These are phyloP conservation scores for Orius laevigatus DNA, from an alignment of 1,140 invertebrate genomes.

Conservation along the genomic window DNA sequence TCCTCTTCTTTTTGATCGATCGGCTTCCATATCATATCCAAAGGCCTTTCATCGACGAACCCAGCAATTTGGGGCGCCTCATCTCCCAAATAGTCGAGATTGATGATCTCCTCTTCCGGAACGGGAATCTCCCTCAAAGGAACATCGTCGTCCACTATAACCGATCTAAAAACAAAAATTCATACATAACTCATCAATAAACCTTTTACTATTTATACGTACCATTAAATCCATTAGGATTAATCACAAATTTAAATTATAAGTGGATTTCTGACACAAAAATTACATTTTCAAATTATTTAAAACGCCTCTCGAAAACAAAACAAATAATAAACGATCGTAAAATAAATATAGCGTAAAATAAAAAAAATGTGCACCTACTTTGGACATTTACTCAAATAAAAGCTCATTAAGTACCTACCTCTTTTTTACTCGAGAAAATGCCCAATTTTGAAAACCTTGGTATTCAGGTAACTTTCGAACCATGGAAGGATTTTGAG, in stretches of 20 bases:
- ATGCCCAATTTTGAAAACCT: no score
- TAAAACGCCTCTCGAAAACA: no score
- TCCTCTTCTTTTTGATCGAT: slow-evolving; percentile 30
- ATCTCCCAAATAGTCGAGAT: slow-evolving; percentile 51
- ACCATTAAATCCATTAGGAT: no score
- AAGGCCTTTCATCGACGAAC: slow-evolving; percentile 70
- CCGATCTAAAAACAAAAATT: slow-evolving; percentile 43
- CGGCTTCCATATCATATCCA: slow-evolving; percentile 56
- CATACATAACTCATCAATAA: background rate
- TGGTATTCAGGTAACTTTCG: no score
- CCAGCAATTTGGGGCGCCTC: slow-evolving; percentile 82
- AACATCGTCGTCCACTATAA: slow-evolving; percentile 80
- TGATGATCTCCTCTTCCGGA: slow-evolving; percentile 46
- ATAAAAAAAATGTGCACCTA: no score
- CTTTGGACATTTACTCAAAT: no score
- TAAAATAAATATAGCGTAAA: slow-evolving; percentile 6
- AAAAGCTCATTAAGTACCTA: no score
- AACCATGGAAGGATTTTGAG: no score
- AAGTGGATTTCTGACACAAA: slow-evolving; percentile 26
- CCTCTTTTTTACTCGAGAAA: no score
- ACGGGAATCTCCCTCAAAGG: slow-evolving; percentile 44
- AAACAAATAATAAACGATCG: slow-evolving; percentile 1
- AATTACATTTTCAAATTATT: slow-evolving; percentile 15
- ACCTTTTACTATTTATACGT: no score
- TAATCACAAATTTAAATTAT: slow-evolving; percentile 5